Base-by-base conservation (phyloP, 2,888 invertebrate genomes). In the Cyrtodaria siliqua region DNA sequence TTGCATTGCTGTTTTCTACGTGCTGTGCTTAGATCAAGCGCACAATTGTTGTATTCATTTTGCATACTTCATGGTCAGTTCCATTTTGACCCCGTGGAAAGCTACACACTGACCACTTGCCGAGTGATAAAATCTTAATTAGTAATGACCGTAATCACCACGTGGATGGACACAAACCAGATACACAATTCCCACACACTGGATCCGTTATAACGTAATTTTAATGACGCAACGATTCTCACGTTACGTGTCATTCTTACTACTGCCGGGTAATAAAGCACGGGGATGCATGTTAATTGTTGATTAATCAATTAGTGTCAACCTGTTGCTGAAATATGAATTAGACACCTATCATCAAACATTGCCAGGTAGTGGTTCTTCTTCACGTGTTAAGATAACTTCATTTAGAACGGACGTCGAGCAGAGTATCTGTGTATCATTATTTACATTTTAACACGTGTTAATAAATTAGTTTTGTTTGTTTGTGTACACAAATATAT, bases 271-370 rank as follows among this genome's bases (percentile, higher is more conserved):
- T 44, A 69, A 57, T 62, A 69, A 27, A 52, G 59, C 69, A 72
- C 71, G 68, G 59, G 64, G 40, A 60, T 60, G 53, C 55, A 53
- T 56, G 71, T 68, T 77, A 77, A 77, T 77, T 77, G 56, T 63
- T 50, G 71, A 64, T 64, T 68, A 72, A 64, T 60, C 72, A 77
- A 77, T 77, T 77, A 77, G 77, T 77, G 77, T 72, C 77, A 77
- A 23, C 49, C 44, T 38, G 24, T 49, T 64, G 64, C 50, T 64
- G 64, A 64, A 64, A 64, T 55, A 64, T 55, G 64, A 49, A 56
- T 26, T 64, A 18, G 64, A 47, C 64, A 56, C 27, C 29, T 53
- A 26, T 53, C 53, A 29, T n/a, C 53, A 53, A 33, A 33, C 33
- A 4, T 33, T 4, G 12, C 33, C 33, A 33, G 33, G 33, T 33